phyloP scores from a whole-genome alignment of 2,113 vertebrate species.

The Tragelaphus strepsiceros region DNA sequence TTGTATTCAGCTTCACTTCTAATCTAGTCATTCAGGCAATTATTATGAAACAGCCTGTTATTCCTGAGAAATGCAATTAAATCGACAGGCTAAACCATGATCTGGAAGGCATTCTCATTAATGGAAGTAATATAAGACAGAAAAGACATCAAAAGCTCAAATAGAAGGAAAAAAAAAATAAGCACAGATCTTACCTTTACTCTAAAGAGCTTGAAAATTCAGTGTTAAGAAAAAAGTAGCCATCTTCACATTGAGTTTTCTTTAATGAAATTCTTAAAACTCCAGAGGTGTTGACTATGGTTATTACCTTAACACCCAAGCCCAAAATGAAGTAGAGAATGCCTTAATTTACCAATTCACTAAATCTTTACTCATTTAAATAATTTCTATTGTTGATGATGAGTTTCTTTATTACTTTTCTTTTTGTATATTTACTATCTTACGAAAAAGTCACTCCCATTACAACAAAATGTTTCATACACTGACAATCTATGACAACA shows the following conservation, averaged over 20 bases:
- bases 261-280: neutral
- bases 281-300: neutral
- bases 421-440: neutral
- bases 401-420: neutral
- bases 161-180: neutral
- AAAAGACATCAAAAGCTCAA: neutral
- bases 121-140: neutral
- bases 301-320: neutral
- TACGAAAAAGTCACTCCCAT: neutral
- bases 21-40: neutral
- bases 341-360: neutral
- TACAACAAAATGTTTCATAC: neutral
- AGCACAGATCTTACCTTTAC: neutral
- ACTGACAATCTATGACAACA: neutral
- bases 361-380: neutral
- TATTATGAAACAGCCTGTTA: neutral
- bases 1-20: neutral
- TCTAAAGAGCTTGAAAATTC: neutral
- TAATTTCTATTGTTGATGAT: neutral
- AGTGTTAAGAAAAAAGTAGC: neutral
- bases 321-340: neutral
- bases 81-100: neutral
- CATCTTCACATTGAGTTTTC: neutral
- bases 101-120: neutral
- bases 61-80: slow-evolving; percentile 17